Base-by-base conservation (phyloP, 2,113 vertebrate species). In the Tylochromis polylepis region DNA sequence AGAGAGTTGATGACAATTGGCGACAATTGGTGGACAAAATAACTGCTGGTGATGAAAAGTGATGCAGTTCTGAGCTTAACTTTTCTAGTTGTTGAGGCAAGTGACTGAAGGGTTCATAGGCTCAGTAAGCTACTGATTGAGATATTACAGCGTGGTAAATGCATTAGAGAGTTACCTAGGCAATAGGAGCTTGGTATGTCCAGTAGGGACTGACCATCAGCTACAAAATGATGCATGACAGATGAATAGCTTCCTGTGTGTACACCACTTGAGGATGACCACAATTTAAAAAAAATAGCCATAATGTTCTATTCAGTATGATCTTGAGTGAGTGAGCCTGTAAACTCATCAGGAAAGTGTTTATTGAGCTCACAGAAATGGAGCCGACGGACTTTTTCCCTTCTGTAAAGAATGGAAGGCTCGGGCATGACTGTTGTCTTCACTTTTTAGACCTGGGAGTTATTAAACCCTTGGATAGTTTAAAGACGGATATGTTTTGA, bases 181-280 rank as follows among this genome's bases (percentile, higher is more conserved):
- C 20, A 67, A 67, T 41, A n/a, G 18, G 4, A 67, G 62, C 4
- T 38, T 22, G 11, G 34, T 67, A 67, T 38, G 62, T 22, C 46
- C 14, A 16, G 46, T 16, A 49, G 6, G 10, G 38, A 38, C 36
- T 49, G 46, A 16, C 11, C 34, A 22, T 67, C 62, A 41, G 62
- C 11, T 11, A 67, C 62, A 67, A 1, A 67, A 41, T 22, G 34
- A 67, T 67, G 60, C 0, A 0, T 38, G 62, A 38, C 0, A 8
- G 36, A 38, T 3, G 20, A 67, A 22, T 0, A 38, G 0, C 62
- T 67, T 67, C 38, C 20, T 3, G 0, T 41, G 34, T 41, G 7
- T 22, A 67, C 1, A 8, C 38, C 8, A 24, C n/a, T 24, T 70
- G 16, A 70, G n/a, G 43, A 70, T 24, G 65, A 1, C 14, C 65